phyloP scores from a whole-genome alignment of 2,797 vertebrate genomes.

The Coilia nasus region DNA sequence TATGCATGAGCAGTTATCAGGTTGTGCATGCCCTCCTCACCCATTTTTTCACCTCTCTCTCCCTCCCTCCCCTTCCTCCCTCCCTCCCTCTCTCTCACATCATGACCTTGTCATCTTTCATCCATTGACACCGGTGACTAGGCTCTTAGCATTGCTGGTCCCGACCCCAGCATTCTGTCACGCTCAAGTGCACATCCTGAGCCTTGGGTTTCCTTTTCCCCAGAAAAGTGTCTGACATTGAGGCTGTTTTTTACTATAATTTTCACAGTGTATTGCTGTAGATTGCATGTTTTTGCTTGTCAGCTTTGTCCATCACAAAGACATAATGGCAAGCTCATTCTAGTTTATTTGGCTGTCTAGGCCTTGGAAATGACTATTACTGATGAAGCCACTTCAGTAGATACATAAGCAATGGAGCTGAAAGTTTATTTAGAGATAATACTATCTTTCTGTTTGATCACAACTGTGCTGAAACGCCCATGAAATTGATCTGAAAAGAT shows the following conservation, averaged over 20 bases:
- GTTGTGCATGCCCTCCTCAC: slow-evolving; percentile 43
- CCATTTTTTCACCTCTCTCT: slow-evolving; percentile 27
- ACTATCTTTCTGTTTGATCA: no score
- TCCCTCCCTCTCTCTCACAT: slow-evolving; percentile 53
- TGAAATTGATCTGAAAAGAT: background rate
- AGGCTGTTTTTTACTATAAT: background rate
- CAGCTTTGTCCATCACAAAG: slow-evolving; percentile 7
- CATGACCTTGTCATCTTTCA: slow-evolving; percentile 33
- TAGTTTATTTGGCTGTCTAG: background rate
- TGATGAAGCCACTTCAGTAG: background rate
- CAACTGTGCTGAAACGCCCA: background rate
- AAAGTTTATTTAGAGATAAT: background rate
- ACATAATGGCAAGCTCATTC: background rate
- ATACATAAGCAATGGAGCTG: background rate
- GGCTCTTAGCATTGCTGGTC: slow-evolving; percentile 18
- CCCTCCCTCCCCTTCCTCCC: slow-evolving; percentile 25
- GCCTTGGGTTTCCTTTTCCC: slow-evolving; percentile 2
- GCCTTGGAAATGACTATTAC: background rate
- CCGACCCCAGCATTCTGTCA: slow-evolving; percentile 4
- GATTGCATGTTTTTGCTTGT: slow-evolving; percentile 28
- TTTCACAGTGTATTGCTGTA: background rate
- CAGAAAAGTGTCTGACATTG: slow-evolving; percentile 25
- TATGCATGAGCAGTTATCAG: background rate
- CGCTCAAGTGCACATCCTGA: slow-evolving; percentile 1
- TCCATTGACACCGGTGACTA: background rate